phyloP scores from a whole-genome alignment of 2,888 invertebrate genomes.

The Lutraria lutraria region DNA sequence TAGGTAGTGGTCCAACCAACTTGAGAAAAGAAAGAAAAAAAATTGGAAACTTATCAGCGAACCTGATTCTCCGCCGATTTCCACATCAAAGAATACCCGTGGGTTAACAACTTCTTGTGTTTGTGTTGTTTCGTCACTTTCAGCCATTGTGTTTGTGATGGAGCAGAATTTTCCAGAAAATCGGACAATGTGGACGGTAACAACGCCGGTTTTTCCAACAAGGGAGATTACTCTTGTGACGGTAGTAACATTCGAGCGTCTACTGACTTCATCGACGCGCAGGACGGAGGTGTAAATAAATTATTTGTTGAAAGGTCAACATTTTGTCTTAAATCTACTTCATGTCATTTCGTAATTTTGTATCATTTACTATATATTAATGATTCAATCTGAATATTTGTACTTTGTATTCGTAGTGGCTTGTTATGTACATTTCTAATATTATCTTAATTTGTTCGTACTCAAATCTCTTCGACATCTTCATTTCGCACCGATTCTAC shows the following conservation, averaged over 20 bases:
- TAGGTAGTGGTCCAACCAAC: no score
- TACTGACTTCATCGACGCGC: not conserved
- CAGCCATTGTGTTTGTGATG: not conserved
- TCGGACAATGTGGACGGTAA: constrained; percentile 15
- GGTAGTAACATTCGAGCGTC: not conserved
- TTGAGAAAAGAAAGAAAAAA: not conserved
- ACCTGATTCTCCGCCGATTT: constrained; percentile 82
- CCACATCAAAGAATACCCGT: constrained; percentile 83
- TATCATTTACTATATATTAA: not conserved
- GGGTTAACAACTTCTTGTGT: constrained; percentile 72
- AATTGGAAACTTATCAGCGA: constrained; percentile 17
- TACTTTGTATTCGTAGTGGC: not conserved
- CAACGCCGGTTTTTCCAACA: constrained; percentile 29
- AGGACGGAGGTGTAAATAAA: not conserved
- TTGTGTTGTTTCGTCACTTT: not conserved
- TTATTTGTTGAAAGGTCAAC: constrained; percentile 6
- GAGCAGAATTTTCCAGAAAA: constrained; percentile 7
- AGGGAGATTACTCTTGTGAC: constrained; percentile 20
- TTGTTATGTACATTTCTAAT: not conserved
- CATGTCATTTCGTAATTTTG: not conserved
- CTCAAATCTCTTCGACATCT: not conserved
- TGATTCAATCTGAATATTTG: not conserved
- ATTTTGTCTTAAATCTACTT: not conserved
- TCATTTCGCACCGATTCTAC: not conserved
- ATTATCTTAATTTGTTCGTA: not conserved